phyloP scores from a whole-genome alignment of 2,797 vertebrate species.

The Avahi laniger region DNA sequence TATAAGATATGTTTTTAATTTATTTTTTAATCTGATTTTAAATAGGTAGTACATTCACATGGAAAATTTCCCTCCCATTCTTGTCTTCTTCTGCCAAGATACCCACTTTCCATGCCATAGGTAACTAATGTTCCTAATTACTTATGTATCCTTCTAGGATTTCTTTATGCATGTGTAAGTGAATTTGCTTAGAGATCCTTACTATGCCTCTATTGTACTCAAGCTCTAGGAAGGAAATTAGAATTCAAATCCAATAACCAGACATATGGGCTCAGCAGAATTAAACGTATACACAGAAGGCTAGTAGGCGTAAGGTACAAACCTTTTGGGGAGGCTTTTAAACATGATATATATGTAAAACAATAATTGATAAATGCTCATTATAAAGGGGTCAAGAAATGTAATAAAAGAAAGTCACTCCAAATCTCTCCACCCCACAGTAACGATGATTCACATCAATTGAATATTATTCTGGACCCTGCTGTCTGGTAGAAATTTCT shows the following conservation, averaged over 20 bases:
- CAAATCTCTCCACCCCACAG: background rate
- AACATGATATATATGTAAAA: background rate
- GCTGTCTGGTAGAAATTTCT: background rate
- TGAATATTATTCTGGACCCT: background rate
- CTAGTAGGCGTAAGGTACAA: background rate
- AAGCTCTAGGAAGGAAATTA: slow-evolving; percentile 17
- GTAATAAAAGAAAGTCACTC: background rate
- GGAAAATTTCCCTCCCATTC: background rate
- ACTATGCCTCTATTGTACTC: background rate
- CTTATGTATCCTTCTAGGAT: background rate
- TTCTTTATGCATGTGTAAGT: background rate
- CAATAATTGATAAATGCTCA: background rate
- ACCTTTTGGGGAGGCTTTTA: background rate
- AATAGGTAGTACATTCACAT: background rate
- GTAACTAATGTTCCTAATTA: slow-evolving; percentile 20
- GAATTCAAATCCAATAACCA: slow-evolving; percentile 11
- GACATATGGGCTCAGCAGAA: background rate
- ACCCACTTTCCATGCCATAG: background rate
- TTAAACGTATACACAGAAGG: background rate
- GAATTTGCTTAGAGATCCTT: background rate
- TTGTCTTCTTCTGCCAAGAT: background rate
- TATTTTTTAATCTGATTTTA: background rate
- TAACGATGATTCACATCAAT: background rate
- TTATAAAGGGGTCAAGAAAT: background rate
- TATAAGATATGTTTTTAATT: background rate